Percentiles rank a stretch among this genome's conserved stretches.
phyloP scores from a whole-genome alignment of 2,888 invertebrate species.

The Melanotus villosus region DNA sequence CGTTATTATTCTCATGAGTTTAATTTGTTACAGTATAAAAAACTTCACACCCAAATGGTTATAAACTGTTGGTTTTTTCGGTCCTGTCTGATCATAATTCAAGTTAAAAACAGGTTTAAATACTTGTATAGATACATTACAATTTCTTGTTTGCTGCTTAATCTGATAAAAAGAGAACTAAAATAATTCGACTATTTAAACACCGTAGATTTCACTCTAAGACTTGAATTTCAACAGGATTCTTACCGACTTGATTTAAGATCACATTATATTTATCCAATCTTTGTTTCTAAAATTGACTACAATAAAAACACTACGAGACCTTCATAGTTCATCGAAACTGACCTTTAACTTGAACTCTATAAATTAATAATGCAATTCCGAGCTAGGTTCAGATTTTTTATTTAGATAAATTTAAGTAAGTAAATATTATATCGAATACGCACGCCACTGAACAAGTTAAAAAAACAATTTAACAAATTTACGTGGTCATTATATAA shows the following conservation, averaged over 20 bases:
- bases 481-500: too few relatives aligned
- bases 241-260: constrained; percentile 26
- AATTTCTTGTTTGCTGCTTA: constrained; percentile 41
- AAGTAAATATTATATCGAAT: too few relatives aligned
- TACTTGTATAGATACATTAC: constrained; percentile 42
- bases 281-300: constrained; percentile 18
- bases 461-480: too few relatives aligned
- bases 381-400: too few relatives aligned
- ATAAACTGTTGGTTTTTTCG: constrained; percentile 33
- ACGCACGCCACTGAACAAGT: too few relatives aligned
- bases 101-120: constrained; percentile 46
- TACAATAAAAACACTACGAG: too few relatives aligned
- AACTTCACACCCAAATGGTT: constrained; percentile 38
- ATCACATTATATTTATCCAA: not conserved
- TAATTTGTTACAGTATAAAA: constrained; percentile 16
- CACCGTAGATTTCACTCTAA: constrained; percentile 22
- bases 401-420: too few relatives aligned
- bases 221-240: constrained; percentile 31
- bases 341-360: too few relatives aligned
- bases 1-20: constrained; percentile 11
- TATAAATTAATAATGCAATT: too few relatives aligned
- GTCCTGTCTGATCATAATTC: constrained; percentile 40
- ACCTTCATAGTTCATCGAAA: too few relatives aligned
- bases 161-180: constrained; percentile 38
- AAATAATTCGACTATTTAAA: constrained; percentile 41